These are phyloP conservation scores for Campylomormyrus numenius DNA, from an alignment of 2,113 vertebrate species.

Conservation along the genomic window DNA sequence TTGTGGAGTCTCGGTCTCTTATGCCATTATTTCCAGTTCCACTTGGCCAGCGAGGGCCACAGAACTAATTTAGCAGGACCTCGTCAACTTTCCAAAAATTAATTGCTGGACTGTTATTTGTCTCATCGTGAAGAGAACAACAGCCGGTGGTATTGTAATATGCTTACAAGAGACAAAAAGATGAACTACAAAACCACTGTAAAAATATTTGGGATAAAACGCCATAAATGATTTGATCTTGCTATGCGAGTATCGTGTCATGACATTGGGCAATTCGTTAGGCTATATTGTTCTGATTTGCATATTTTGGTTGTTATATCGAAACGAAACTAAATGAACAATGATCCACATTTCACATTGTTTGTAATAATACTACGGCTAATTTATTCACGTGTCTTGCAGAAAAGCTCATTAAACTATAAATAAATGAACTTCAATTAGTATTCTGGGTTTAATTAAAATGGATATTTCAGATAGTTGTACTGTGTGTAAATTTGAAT, in stretches of 20 bases:
- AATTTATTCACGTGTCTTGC: constrained; percentile 3
- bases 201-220: not conserved
- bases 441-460: not conserved
- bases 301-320: not conserved
- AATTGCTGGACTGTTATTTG: constrained; percentile 17
- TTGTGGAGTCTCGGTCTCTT: constrained; percentile 15
- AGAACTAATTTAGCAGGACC: constrained; percentile 10
- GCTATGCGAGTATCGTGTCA: not conserved
- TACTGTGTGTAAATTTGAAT: not conserved
- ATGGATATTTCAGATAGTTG: not conserved
- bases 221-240: not conserved
- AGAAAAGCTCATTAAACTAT: not conserved
- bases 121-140: not conserved
- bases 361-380: not conserved
- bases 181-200: not conserved
- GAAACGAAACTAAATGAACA: not conserved
- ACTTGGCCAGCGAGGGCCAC: constrained; percentile 21
- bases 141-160: not conserved
- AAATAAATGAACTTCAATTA: not conserved
- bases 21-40: constrained; percentile 22
- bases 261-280: not conserved
- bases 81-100: constrained; percentile 13
- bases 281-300: not conserved
- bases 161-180: not conserved
- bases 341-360: not conserved